Evolutionary conservation across 2,113 vertebrate genomes (phyloP), one percentile per base, ranked within the genome.

Genomic region (Speoplatyrhinus poulsoni): DNA sequence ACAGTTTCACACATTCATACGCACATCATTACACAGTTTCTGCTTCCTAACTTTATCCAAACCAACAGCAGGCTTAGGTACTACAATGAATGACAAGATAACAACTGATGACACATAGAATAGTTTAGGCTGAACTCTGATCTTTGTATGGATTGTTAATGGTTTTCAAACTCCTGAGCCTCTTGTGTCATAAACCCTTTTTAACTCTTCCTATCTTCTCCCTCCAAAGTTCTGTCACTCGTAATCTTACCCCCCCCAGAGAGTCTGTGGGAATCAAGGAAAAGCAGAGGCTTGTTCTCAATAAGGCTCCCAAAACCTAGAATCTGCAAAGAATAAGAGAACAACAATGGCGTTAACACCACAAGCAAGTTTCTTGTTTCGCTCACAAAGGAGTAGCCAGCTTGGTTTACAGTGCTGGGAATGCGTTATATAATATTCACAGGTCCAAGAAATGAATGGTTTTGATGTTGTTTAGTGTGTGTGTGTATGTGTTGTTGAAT

Each of bases 161-260:
- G 52, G 13, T 15, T n/a, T n/a, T n/a, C n/a, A 15, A 13, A n/a
- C 6, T n/a, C 6, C 7, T 15, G n/a, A 54, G 52, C n/a, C 2
- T 54, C 53, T 2, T 4, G 3, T 26, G 16, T 57, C 55, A 19
- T n/a, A 10, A 16, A 3, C 4, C 16, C 16, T 9, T 26, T 17
- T 26, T 26, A n/a, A 57, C 16, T 8, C 16, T 26, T 26, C 55
- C 15, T 17, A 57, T 12, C 16, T 9, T 26, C 16, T 12, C 9
- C 36, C 33, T 46, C 58, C 12, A 32, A 41, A 13, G 41, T 15
- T 8, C 33, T 15, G 58, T 46, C 32, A 46, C 9, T 7, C 33
- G 56, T 58, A 58, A 58, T 60, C 33, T 60, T 36, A 46, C 5
- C 13, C 15, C 58, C 58, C 32, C 41, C 58, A 46, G 58, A n/a